Percentiles rank a stretch among this genome's conserved stretches.
These are phyloP conservation scores for Carposina sasakii DNA, from an alignment of 1,140 invertebrate species.

Conservation along the genomic window DNA sequence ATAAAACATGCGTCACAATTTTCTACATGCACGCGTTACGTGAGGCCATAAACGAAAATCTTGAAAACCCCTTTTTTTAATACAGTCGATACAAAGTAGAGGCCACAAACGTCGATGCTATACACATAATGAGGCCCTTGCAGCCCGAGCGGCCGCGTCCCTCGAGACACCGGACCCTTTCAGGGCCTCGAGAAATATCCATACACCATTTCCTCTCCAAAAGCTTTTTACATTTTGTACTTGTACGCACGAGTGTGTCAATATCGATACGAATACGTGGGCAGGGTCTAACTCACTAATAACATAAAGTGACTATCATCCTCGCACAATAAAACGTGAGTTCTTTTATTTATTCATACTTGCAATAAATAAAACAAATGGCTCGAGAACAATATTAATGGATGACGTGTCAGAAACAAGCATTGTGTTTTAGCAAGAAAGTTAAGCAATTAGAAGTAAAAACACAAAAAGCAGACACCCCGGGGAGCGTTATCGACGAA, in stretches of 20 bases:
- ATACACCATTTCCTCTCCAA: constrained; percentile 29
- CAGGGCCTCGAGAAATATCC: constrained; percentile 25
- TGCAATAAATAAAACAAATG: constrained; percentile 15
- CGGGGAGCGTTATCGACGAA: constrained; percentile 30
- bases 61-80: too few relatives aligned
- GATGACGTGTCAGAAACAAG: constrained; percentile 29
- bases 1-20: too few relatives aligned
- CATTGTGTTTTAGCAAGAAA: constrained; percentile 33
- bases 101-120: constrained; percentile 23
- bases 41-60: too few relatives aligned
- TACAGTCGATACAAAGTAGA: constrained; percentile 5
- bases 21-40: too few relatives aligned
- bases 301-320: constrained; percentile 14
- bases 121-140: constrained; percentile 24
- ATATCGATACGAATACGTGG: constrained; percentile 19
- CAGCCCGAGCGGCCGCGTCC: constrained; percentile 12
- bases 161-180: constrained; percentile 26
- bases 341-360: constrained; percentile 18
- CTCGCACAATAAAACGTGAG: constrained; percentile 1
- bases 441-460: constrained; percentile 35
- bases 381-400: constrained; percentile 15
- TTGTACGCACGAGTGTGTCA: constrained; percentile 23
- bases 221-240: constrained; percentile 26
- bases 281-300: constrained; percentile 1
- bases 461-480: constrained; percentile 38